A percentile compares a stretch with the other conserved stretches of the same genome.
phyloP scores from a whole-genome alignment of 2,113 vertebrate species.

The Oreochromis tanganicae region DNA sequence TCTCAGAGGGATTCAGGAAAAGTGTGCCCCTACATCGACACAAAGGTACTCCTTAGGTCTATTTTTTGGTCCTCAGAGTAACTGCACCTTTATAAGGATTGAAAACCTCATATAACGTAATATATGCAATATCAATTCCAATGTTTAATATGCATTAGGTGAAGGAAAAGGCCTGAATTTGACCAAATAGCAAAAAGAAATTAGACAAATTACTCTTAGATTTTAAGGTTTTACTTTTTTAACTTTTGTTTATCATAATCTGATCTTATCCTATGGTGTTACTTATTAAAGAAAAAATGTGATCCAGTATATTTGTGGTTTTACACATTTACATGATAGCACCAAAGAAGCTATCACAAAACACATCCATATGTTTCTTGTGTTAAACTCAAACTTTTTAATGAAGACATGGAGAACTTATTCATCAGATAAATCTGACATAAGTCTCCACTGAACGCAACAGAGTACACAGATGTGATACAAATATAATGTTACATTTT shows the following conservation, averaged over 20 bases:
- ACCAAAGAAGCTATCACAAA: background rate
- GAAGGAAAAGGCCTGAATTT: background rate
- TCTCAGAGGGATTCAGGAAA: background rate
- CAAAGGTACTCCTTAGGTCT: background rate
- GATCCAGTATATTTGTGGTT: background rate
- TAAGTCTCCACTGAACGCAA: background rate
- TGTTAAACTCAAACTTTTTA: background rate
- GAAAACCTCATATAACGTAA: background rate
- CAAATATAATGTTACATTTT: background rate
- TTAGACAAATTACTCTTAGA: background rate
- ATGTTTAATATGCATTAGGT: background rate
- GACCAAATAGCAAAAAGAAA: background rate
- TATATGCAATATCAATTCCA: background rate
- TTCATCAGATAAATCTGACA: background rate
- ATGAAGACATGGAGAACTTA: background rate
- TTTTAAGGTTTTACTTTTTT: background rate
- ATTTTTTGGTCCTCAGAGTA: background rate
- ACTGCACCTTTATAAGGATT: background rate
- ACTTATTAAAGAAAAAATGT: background rate
- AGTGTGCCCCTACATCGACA: background rate
- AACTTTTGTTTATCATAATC: background rate
- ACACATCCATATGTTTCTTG: background rate
- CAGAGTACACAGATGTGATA: background rate
- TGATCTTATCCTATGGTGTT: background rate
- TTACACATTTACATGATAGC: background rate